Evolutionary conservation across 2,113 vertebrate genomes (phyloP).

Genomic region (Tetrax tetrax): DNA sequence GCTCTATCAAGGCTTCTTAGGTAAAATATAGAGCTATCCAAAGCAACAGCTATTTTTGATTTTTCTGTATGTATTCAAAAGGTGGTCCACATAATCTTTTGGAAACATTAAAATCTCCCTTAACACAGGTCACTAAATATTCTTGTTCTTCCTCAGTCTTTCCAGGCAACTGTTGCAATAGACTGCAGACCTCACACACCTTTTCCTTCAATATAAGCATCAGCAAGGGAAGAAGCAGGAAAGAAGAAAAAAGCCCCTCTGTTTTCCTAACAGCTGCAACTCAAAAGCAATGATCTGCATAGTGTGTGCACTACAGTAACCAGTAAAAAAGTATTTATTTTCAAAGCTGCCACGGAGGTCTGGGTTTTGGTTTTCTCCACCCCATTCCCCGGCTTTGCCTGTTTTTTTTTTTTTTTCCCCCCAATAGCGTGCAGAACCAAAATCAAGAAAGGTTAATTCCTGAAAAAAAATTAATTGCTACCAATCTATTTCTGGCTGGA

Average conservation of each 20-base stretch:
- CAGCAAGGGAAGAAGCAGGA: neutral
- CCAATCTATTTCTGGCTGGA: constrained; percentile 8
- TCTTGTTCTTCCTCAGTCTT: neutral
- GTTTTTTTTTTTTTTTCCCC: neutral
- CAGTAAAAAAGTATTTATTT: neutral
- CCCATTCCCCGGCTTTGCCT: accelerated
- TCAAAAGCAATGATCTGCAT: neutral
- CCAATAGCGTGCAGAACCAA: neutral
- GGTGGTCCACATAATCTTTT: neutral
- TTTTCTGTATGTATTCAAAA: neutral
- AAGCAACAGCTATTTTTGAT: neutral
- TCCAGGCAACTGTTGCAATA: neutral
- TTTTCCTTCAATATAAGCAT: neutral
- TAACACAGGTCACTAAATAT: neutral
- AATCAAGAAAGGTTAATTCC: constrained; percentile 41
- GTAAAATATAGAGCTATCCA: neutral
- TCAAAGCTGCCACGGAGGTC: neutral
- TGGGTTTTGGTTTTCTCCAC: neutral
- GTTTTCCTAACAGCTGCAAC: neutral
- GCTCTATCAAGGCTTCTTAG: neutral
- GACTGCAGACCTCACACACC: neutral
- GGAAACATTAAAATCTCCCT: neutral
- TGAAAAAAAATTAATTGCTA: neutral
- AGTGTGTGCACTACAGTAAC: neutral
- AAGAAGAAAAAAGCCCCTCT: neutral